Percentiles rank a stretch among this genome's conserved stretches.
These are phyloP conservation scores for Eumerus sabulonum DNA, from an alignment of 2,888 invertebrate species.

Conservation along the genomic window DNA sequence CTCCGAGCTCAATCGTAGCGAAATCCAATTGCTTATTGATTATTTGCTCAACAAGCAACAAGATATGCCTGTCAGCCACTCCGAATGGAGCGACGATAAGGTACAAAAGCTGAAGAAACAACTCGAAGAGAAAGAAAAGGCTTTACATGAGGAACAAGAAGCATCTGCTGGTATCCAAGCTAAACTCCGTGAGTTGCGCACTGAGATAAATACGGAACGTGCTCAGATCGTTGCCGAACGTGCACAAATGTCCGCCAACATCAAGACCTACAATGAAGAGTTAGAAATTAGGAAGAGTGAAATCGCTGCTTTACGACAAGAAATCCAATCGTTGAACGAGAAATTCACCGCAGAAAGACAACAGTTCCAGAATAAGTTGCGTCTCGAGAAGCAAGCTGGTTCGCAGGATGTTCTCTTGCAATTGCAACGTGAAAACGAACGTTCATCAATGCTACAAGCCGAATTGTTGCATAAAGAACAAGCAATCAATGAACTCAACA, in stretches of 20 bases:
- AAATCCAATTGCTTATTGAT: slow-evolving; percentile 94
- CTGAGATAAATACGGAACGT: slow-evolving; percentile 77
- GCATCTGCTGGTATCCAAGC: slow-evolving; percentile 87
- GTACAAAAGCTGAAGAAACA: slow-evolving; percentile 92
- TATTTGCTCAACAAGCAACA: slow-evolving; percentile 93
- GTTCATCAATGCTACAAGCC: slow-evolving; percentile 72
- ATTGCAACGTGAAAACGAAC: slow-evolving; percentile 73
- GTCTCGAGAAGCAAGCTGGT: slow-evolving; percentile 76
- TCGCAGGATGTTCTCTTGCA: slow-evolving; percentile 76
- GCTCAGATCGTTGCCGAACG: slow-evolving; percentile 76
- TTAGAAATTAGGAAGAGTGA: slow-evolving; percentile 75
- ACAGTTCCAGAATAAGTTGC: slow-evolving; percentile 76
- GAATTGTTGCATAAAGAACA: slow-evolving; percentile 71
- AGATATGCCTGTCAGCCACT: slow-evolving; percentile 86
- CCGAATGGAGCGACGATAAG: slow-evolving; percentile 94
- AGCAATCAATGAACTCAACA: slow-evolving; percentile 67
- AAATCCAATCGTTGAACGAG: slow-evolving; percentile 75
- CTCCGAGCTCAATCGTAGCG: slow-evolving; percentile 90
- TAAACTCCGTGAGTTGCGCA: slow-evolving; percentile 89
- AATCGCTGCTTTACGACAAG: slow-evolving; percentile 74
- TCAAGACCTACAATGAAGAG: slow-evolving; percentile 76
- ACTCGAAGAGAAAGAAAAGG: slow-evolving; percentile 91
- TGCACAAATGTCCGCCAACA: slow-evolving; percentile 74
- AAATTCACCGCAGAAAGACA: slow-evolving; percentile 76
- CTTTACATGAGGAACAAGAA: slow-evolving; percentile 86